Evolutionary conservation across 2,888 invertebrate genomes (phyloP), one percentile per base, ranked within the genome.

Genomic region (Sesia bembeciformis): DNA sequence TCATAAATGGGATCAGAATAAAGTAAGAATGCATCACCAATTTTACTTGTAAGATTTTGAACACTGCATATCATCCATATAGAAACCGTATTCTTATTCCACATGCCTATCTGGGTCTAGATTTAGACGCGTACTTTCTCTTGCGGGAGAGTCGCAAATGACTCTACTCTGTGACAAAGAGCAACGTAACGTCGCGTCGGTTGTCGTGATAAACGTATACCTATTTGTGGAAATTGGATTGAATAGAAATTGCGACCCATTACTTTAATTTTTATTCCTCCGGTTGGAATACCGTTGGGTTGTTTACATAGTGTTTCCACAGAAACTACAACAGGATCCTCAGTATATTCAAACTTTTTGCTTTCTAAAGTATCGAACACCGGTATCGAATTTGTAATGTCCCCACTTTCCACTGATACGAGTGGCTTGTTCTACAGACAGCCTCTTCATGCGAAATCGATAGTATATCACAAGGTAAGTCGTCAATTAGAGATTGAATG

Each of bases 11-110:
- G 98, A 90, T 98, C 96, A 3, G 97, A 97, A 81, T 95, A 98
- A 46, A 98, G 91, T 53, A 95, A 91, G 76, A 98, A 98, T 49
- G 93, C 92, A 60, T 93, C 93, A 38, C 93, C 92, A 52, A 91
- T 91, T 61, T 90, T 89, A 39, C 87, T 90, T 4, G 95, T 93
- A 52, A 95, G 86, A 85, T 96, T 95, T 78, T 94, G 93, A 7
- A 95, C 95, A 56, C 93, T 94, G 92, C 3, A 98, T 98, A 73
- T 97, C 96, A 79, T 99, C 99, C 96, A 99, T 96, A 66, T 96
- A 91, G 78, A 99, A 99, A 40, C 98, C 98, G 79, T 97, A 99
- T 76, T 97, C 95, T 54, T 98, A 90, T 65, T 93, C 90, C 61
- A 96, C 83, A 5, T 97, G 97, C 68, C 93, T 93, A 70, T 96